These are phyloP conservation scores for Neodontobutis hainanensis DNA, from an alignment of 2,113 vertebrate genomes.

Conservation along the genomic window DNA sequence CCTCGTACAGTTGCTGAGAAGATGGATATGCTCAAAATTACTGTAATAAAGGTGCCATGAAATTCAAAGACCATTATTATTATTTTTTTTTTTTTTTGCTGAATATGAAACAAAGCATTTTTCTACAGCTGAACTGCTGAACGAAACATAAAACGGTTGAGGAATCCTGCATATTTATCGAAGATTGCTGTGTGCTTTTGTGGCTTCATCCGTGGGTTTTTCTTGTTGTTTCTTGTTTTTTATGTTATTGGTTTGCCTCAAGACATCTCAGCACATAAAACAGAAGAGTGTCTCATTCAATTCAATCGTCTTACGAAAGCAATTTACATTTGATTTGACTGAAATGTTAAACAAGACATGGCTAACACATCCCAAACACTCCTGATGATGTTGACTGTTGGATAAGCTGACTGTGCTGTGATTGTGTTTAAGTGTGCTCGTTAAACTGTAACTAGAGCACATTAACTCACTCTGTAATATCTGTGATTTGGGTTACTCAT, in stretches of 20 bases:
- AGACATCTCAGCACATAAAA: conserved; percentile 33
- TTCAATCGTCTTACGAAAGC: conserved; percentile 45
- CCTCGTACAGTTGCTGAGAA: conserved; percentile 29
- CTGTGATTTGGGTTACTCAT: conserved; percentile 41
- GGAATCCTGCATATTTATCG: too few species aligned
- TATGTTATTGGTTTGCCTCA: conserved; percentile 18
- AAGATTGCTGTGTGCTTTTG: conserved; percentile 17
- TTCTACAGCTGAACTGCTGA: too few species aligned
- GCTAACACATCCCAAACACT: conserved; percentile 50
- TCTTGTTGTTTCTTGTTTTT: conserved; percentile 64
- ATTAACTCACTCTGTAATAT: conserved; percentile 51
- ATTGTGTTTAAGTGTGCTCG: conserved; percentile 46
- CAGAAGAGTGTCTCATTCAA: conserved; percentile 50
- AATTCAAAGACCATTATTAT: conserved; percentile 58
- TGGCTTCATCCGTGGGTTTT: conserved; percentile 45
- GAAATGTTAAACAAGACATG: conserved; percentile 23
- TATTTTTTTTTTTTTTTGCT: conserved; percentile 63
- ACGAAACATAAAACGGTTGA: conserved; percentile 41
- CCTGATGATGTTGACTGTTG: conserved; percentile 1
- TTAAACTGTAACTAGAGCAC: conserved; percentile 66
- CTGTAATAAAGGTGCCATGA: conserved; percentile 54
- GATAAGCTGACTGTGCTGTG: too few species aligned
- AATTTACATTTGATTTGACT: conserved; percentile 49
- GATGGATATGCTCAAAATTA: conserved; percentile 53
- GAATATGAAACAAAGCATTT: conserved; percentile 66